Conservation (phyloP, 2,888 invertebrate species). For the Muschampia plurimacula region DNA sequence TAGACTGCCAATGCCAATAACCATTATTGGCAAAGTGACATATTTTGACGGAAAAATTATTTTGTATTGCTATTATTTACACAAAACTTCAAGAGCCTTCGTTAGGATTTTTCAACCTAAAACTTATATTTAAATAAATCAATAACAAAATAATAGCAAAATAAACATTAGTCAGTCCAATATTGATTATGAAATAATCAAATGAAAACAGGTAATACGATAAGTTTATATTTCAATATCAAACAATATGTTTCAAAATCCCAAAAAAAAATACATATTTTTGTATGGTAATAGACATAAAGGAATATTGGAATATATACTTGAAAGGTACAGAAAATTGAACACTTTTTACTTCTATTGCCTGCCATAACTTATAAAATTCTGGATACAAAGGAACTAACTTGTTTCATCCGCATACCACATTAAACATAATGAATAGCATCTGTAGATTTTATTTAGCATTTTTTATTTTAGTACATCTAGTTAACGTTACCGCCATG, state of each 20-base stretch:
- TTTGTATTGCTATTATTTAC: background rate
- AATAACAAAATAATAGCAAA: background rate
- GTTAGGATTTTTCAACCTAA: background rate
- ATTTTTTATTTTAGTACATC: conserved; percentile 16
- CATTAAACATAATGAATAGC: conserved; percentile 22
- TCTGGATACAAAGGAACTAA: background rate
- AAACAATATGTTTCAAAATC: background rate
- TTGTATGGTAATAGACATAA: too few relatives aligned
- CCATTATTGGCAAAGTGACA: background rate
- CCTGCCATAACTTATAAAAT: background rate
- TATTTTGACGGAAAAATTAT: background rate
- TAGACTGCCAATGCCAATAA: background rate
- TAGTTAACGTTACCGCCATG: conserved; percentile 30
- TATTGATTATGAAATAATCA: background rate
- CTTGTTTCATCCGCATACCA: conserved; percentile 1
- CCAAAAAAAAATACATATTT: too few relatives aligned
- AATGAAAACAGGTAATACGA: background rate
- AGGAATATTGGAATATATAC: background rate
- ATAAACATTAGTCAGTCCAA: background rate
- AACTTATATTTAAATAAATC: background rate
- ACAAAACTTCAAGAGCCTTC: background rate
- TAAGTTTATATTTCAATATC: background rate
- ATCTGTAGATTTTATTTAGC: conserved; percentile 17
- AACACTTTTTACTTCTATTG: background rate
- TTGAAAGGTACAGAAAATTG: background rate